Evolutionary conservation across 2,888 invertebrate genomes (phyloP).

Genomic region (Temnothorax unifasciatus): DNA sequence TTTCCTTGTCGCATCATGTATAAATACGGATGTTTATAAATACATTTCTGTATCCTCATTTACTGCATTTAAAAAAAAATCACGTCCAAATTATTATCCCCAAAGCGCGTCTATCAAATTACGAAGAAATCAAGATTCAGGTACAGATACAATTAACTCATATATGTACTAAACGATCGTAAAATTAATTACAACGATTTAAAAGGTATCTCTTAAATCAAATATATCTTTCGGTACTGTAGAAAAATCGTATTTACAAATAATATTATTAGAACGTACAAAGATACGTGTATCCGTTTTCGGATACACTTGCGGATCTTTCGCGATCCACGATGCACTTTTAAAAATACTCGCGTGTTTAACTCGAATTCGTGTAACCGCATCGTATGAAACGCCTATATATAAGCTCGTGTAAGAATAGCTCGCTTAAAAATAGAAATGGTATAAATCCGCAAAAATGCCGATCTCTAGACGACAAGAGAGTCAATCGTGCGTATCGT

Average conservation of each 20-base stretch:
- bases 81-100: slow-evolving; percentile 1
- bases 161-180: slow-evolving; percentile 43
- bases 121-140: slow-evolving; percentile 48
- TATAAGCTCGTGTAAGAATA: slow-evolving; percentile 72
- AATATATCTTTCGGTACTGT: slow-evolving; percentile 39
- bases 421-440: slow-evolving; percentile 26
- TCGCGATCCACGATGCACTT: neutral
- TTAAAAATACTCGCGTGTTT: slow-evolving; percentile 1
- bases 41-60: slow-evolving; percentile 47
- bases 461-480: slow-evolving; percentile 57
- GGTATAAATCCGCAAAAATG: slow-evolving; percentile 62
- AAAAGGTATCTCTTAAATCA: slow-evolving; percentile 45
- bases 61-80: slow-evolving; percentile 46
- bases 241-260: slow-evolving; percentile 53
- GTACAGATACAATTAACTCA: slow-evolving; percentile 52
- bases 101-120: slow-evolving; percentile 60
- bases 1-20: slow-evolving; percentile 46
- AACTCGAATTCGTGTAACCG: slow-evolving; percentile 45
- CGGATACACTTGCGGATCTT: neutral
- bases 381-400: slow-evolving; percentile 59
- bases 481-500: slow-evolving; percentile 56
- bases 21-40: slow-evolving; percentile 32
- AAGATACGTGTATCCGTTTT: slow-evolving; percentile 51
- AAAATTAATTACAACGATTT: slow-evolving; percentile 51
- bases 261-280: slow-evolving; percentile 47